Evolutionary conservation across 2,888 invertebrate species (phyloP), one percentile per base, ranked within the genome.

Genomic region (Andrena hattorfiana): DNA sequence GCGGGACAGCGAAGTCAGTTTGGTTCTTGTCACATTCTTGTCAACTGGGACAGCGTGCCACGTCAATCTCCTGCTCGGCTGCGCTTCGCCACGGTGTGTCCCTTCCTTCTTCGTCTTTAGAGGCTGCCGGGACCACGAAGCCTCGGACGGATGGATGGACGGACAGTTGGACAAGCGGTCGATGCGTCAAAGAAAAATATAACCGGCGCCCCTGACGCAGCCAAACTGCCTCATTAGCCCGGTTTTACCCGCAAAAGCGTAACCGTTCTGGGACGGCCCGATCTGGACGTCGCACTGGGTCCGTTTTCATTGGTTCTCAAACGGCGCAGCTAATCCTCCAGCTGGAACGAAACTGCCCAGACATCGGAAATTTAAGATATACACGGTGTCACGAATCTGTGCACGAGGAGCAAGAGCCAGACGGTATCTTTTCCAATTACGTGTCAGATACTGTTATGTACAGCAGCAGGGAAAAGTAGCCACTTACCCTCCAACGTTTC

Each of bases 151-250:
- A 90, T 89, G 89, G 90, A 90, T 89, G 90, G 89, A 89, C 87
- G 89, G 92, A 92, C 92, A 92, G 92, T 81, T 86, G 89, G 89
- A 92, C 93, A 91, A 90, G 90, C 89, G 89, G 86, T 90, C 90
- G 93, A 93, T 93, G 93, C 93, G 93, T 93, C 93, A 92, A 92
- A 93, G 94, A 94, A 94, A 94, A 94, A 94, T 94, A 93, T 94
- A 94, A 93, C 93, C 93, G 85, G 85, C 90, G 87, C 87, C 89
- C 70, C 87, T 89, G 89, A 91, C 91, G 92, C 90, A 90, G 89
- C 89, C 91, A 87, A 91, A 91, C 92, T 92, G 92, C 92, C 93
- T 94, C 94, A 93, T 94, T 94, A 94, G 93, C 92, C 89, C 86
- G 90, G 89, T 90, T 56, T 92, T 92, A 93, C 91, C 91, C 90